Percentiles rank a stretch among this genome's conserved stretches.
phyloP scores from a whole-genome alignment of 2,113 vertebrate genomes.

The Perca flavescens region DNA sequence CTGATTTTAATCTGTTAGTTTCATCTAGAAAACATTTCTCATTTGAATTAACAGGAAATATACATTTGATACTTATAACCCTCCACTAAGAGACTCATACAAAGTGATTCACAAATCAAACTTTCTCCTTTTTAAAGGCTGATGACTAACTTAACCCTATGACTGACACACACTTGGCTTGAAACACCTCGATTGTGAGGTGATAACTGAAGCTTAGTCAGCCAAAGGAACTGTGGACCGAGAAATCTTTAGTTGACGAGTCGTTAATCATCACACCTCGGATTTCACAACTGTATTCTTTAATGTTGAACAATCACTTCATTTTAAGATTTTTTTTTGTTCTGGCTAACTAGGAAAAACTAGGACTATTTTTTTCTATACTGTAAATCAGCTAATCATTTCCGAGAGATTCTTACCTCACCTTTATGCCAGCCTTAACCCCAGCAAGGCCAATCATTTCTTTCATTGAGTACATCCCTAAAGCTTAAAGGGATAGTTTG shows the following conservation, averaged over 20 bases:
- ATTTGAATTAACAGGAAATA: not conserved
- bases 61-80: not conserved
- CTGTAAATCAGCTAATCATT: not conserved
- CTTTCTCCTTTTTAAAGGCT: not conserved
- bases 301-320: not conserved
- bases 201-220: slow-evolving; percentile 10
- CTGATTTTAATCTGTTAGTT: not conserved
- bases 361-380: not conserved
- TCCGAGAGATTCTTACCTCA: not conserved
- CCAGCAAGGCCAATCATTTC: not conserved
- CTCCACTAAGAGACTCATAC: not conserved
- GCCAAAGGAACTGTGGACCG: not conserved
- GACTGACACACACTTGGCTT: not conserved
- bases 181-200: not conserved
- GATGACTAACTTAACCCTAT: not conserved
- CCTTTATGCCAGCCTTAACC: not conserved
- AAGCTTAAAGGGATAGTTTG: not conserved
- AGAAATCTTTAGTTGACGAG: not conserved
- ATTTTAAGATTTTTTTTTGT: not conserved
- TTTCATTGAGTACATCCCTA: not conserved
- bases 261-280: slow-evolving; percentile 1
- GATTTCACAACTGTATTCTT: slow-evolving; percentile 24
- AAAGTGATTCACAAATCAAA: not conserved
- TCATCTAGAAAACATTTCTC: not conserved
- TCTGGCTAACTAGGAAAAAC: not conserved